These are phyloP conservation scores for Vombatus ursinus DNA, from an alignment of 2,113 vertebrate genomes.

Conservation along the genomic window DNA sequence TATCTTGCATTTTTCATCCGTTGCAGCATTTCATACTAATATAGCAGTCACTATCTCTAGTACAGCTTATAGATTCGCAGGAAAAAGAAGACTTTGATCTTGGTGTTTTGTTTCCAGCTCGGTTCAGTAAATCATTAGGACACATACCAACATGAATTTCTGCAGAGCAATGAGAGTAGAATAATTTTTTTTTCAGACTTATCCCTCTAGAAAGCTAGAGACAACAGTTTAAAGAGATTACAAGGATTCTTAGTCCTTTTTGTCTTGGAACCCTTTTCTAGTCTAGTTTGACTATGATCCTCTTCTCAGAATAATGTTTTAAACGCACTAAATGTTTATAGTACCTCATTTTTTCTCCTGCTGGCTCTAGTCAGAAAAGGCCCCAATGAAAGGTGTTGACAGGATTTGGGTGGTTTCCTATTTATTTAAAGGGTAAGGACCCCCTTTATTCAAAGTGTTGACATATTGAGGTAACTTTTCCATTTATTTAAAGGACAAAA, in stretches of 20 bases:
- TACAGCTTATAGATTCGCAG: background rate
- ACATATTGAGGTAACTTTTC: background rate
- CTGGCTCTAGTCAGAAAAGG: background rate
- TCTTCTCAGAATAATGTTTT: background rate
- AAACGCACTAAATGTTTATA: background rate
- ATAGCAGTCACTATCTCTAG: background rate
- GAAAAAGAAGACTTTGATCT: background rate
- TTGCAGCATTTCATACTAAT: background rate
- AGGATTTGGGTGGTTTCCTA: background rate
- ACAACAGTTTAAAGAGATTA: background rate
- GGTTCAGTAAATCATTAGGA: background rate
- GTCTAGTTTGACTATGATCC: background rate
- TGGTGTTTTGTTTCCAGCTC: background rate
- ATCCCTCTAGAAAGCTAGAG: background rate
- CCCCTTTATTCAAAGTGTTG: background rate
- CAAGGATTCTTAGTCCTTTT: background rate
- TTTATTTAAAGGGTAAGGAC: background rate
- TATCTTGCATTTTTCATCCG: background rate
- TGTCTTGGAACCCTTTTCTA: background rate
- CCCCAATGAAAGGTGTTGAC: background rate
- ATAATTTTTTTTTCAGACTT: background rate
- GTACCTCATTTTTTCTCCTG: background rate
- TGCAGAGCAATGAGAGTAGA: background rate
- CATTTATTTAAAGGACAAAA: background rate
- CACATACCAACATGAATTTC: background rate